phyloP scores from a whole-genome alignment of 2,797 vertebrate genomes.

The Neosilurus mollespiculum region DNA sequence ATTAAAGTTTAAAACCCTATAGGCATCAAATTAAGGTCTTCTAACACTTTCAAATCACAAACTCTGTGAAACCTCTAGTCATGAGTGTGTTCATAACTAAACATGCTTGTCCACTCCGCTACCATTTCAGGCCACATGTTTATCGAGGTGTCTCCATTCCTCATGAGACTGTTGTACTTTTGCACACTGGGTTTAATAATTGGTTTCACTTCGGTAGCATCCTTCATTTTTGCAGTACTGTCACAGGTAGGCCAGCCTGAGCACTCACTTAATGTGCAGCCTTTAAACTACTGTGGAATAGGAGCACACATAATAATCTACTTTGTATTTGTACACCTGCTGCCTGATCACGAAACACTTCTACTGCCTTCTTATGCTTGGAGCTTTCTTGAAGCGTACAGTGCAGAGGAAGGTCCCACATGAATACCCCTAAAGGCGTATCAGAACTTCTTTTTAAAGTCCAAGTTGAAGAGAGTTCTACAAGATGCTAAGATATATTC shows the following conservation, averaged over 20 bases:
- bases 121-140: neutral
- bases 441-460: too few species aligned
- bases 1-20: neutral
- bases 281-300: constrained; percentile 7
- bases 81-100: neutral
- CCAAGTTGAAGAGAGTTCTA: too few species aligned
- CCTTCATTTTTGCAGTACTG: neutral
- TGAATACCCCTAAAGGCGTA: neutral
- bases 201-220: neutral
- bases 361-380: constrained; percentile 3
- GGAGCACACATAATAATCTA: neutral
- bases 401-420: neutral
- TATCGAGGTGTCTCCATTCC: neutral
- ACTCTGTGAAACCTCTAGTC: neutral
- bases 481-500: neutral
- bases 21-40: neutral
- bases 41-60: neutral
- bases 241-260: neutral
- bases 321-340: neutral
- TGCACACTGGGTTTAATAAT: neutral
- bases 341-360: constrained; percentile 4
- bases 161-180: neutral
- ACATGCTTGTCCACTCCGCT: neutral
- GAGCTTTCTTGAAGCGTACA: neutral
- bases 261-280: neutral